These are phyloP conservation scores for Alviniconcha strummeri DNA, from an alignment of 2,888 invertebrate genomes.

Conservation along the genomic window DNA sequence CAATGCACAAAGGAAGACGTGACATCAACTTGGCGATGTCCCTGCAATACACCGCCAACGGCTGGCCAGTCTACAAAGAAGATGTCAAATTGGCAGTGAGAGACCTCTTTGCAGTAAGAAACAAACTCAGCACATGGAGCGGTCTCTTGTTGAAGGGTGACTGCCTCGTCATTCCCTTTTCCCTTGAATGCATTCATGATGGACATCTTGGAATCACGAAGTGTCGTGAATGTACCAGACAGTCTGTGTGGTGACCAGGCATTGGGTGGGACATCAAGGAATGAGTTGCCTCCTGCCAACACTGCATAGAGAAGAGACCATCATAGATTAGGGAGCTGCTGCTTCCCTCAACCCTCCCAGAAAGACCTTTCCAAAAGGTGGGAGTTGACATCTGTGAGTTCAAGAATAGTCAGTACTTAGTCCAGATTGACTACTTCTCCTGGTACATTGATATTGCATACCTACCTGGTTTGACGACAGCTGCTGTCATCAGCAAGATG, in stretches of 20 bases:
- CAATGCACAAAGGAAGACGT: background rate
- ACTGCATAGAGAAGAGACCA: background rate
- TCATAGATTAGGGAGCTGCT: background rate
- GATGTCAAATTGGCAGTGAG: background rate
- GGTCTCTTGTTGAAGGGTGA: background rate
- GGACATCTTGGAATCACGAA: background rate
- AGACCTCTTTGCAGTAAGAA: background rate
- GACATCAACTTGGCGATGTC: background rate
- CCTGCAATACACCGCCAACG: background rate
- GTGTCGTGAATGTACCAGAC: background rate
- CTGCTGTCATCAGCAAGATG: background rate
- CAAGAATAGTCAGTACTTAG: background rate
- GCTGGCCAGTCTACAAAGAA: background rate
- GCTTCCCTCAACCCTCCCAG: background rate
- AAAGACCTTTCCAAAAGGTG: background rate
- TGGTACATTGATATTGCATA: background rate
- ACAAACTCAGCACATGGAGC: background rate
- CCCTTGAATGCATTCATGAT: background rate
- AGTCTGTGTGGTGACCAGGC: background rate
- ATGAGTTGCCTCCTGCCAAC: background rate
- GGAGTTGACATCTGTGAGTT: slow-evolving; percentile 8
- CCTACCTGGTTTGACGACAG: background rate
- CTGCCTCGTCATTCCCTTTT: background rate
- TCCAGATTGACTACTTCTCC: slow-evolving; percentile 11
- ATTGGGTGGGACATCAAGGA: background rate